Percentiles rank a stretch among this genome's conserved stretches.
Conservation (phyloP, 1,140 invertebrate genomes). For the Saxidomus purpurata region DNA sequence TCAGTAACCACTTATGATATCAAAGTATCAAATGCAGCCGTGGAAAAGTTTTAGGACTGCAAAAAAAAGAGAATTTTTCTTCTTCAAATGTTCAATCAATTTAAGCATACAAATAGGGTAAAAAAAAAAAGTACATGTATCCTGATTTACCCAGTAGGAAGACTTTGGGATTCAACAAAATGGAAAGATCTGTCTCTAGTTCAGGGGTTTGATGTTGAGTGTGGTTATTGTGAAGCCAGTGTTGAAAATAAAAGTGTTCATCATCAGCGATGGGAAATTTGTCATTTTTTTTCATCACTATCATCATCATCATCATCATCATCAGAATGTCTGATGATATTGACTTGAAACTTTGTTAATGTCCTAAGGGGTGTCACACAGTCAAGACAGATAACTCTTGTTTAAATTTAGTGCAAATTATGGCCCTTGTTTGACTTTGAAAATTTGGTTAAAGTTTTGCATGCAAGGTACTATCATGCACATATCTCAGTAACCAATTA, state of each 20-base stretch:
- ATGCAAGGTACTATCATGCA: no score
- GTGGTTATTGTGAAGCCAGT: not conserved
- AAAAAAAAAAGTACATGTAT: not conserved
- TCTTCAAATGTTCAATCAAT: not conserved
- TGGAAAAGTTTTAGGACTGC: not conserved
- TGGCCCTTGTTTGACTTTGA: no score
- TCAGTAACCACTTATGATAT: no score
- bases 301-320: conserved; percentile 6
- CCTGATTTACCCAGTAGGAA: not conserved
- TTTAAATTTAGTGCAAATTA: no score
- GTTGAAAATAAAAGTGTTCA: conserved; percentile 14
- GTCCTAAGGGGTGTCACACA: no score
- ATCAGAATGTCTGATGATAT: conserved; percentile 23
- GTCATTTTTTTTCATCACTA: not conserved
- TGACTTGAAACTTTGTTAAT: no score
- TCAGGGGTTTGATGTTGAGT: not conserved
- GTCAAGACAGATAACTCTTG: no score
- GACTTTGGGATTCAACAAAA: not conserved
- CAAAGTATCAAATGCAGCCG: conserved; percentile 41
- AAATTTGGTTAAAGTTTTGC: no score
- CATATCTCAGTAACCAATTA: no score
- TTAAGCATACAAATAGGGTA: not conserved
- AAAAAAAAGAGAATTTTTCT: conserved; percentile 23
- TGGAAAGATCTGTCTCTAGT: not conserved
- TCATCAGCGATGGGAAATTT: not conserved